Conservation (phyloP, 2,797 vertebrate genomes). For the Holocentrus rufus region DNA sequence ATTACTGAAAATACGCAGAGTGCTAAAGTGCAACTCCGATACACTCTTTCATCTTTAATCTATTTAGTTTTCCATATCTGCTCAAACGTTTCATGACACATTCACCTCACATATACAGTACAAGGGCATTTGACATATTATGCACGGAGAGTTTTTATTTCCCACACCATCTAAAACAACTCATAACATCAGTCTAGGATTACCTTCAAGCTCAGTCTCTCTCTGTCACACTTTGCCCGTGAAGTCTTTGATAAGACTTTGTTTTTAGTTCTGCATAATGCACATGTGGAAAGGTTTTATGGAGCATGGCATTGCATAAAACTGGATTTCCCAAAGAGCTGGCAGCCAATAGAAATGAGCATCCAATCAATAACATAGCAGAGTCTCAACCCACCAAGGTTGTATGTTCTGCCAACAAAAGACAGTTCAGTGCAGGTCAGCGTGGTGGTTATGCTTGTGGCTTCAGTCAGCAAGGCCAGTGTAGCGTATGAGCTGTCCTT, state of each 20-base stretch:
- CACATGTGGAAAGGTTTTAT: conserved; percentile 77
- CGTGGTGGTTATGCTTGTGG: conserved; percentile 42
- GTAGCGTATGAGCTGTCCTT: conserved; percentile 45
- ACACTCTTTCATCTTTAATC: conserved; percentile 21
- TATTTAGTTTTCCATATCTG: conserved; percentile 26
- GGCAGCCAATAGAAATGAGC: conserved; percentile 51
- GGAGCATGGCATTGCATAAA: conserved; percentile 71
- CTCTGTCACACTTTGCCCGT: conserved; percentile 58
- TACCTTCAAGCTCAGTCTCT: conserved; percentile 57
- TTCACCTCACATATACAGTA: neutral
- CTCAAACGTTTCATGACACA: conserved; percentile 31
- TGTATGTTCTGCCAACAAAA: conserved; percentile 46
- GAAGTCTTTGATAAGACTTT: conserved; percentile 71
- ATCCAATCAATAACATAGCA: conserved; percentile 52
- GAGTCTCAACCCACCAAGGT: conserved; percentile 31
- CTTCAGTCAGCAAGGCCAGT: conserved; percentile 39
- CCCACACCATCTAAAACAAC: conserved; percentile 50
- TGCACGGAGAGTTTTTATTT: conserved; percentile 50
- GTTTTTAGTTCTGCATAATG: conserved; percentile 73
- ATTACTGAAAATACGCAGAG: neutral
- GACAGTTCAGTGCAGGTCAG: conserved; percentile 38
- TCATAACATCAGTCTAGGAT: conserved; percentile 68
- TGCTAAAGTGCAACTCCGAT: conserved; percentile 28
- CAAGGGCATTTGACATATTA: conserved; percentile 48
- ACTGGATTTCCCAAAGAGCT: conserved; percentile 72